These are phyloP conservation scores for Enteromius trimaculatus DNA, from an alignment of 2,797 vertebrate species.

Conservation along the genomic window DNA sequence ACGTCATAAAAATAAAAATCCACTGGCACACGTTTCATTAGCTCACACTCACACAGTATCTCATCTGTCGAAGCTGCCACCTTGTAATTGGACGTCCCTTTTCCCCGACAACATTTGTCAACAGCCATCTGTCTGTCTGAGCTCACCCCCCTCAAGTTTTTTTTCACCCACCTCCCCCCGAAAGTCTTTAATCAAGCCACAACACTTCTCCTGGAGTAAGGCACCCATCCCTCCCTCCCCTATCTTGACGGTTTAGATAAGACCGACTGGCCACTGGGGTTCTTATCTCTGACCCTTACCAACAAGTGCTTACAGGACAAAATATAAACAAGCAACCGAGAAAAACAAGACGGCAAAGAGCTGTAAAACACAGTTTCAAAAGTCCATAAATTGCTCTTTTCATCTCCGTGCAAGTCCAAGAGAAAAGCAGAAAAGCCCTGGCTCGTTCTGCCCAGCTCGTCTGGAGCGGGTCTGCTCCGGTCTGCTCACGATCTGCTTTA, in stretches of 20 bases:
- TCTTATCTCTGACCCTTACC: slow-evolving; percentile 53
- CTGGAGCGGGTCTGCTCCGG: slow-evolving; percentile 51
- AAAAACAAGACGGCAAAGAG: slow-evolving; percentile 24
- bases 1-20: slow-evolving; percentile 34
- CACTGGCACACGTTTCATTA: slow-evolving; percentile 51
- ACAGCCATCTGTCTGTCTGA: slow-evolving; percentile 79
- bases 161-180: slow-evolving; percentile 37
- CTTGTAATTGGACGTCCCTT: slow-evolving; percentile 72
- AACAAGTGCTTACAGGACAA: slow-evolving; percentile 73
- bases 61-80: slow-evolving; percentile 72
- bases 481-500: slow-evolving; percentile 18
- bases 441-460: slow-evolving; percentile 55
- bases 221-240: slow-evolving; percentile 35
- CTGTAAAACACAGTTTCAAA: slow-evolving; percentile 33
- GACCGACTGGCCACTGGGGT: slow-evolving; percentile 57
- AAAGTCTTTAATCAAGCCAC: slow-evolving; percentile 74
- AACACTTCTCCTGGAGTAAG: slow-evolving; percentile 67
- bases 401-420: slow-evolving; percentile 21
- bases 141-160: slow-evolving; percentile 46
- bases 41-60: slow-evolving; percentile 55
- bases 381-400: slow-evolving; percentile 34
- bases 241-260: slow-evolving; percentile 47
- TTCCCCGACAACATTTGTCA: slow-evolving; percentile 78
- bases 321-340: slow-evolving; percentile 55
- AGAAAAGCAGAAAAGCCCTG: slow-evolving; percentile 45